Evolutionary conservation across 2,888 invertebrate species (phyloP).

Genomic region (Drosophila cyrtoloma): DNA sequence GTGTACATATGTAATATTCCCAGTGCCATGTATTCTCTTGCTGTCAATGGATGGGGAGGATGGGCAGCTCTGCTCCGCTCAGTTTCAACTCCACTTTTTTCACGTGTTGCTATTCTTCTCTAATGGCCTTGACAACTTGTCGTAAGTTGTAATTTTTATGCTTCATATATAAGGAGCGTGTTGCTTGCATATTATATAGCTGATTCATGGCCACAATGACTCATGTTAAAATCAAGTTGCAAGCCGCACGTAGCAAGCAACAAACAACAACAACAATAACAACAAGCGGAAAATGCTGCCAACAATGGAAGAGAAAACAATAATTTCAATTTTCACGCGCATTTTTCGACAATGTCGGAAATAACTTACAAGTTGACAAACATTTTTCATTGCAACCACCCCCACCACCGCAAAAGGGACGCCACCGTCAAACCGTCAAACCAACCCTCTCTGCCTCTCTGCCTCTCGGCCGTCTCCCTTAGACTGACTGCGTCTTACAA

Average conservation of each 20-base stretch:
- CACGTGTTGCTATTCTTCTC: slow-evolving; percentile 13
- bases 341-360: slow-evolving; percentile 68
- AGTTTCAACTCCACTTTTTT: slow-evolving; percentile 4
- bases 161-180: slow-evolving; percentile 41
- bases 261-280: slow-evolving; percentile 7
- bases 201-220: slow-evolving; percentile 66
- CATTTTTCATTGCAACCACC: slow-evolving; percentile 57
- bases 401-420: background rate
- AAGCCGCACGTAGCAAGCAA: slow-evolving; percentile 54
- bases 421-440: background rate
- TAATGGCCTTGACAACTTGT: slow-evolving; percentile 65
- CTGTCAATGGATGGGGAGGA: background rate
- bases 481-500: slow-evolving; percentile 1
- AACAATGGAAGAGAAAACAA: slow-evolving; percentile 55
- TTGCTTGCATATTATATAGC: slow-evolving; percentile 62
- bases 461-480: background rate
- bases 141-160: slow-evolving; percentile 65
- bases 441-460: background rate
- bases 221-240: slow-evolving; percentile 68
- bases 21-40: background rate
- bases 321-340: slow-evolving; percentile 72
- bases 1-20: background rate
- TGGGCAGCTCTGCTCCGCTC: background rate
- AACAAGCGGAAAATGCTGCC: slow-evolving; percentile 13
- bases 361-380: slow-evolving; percentile 76